Base-by-base conservation (phyloP, 2,113 vertebrate genomes). In the Carassius auratus region DNA sequence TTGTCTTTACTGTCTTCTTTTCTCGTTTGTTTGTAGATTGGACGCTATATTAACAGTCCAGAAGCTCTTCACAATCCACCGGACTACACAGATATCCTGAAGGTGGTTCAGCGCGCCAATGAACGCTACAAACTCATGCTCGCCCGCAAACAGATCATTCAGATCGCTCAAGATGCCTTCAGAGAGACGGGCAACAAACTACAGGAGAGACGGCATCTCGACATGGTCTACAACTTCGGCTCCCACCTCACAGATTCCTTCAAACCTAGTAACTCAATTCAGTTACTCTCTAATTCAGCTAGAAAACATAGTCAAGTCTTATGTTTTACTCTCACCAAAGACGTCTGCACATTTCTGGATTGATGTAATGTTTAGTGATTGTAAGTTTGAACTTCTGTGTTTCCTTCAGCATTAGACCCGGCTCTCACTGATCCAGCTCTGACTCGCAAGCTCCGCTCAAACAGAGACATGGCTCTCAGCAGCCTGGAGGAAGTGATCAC, bases 221-320 rank as follows among this genome's bases (percentile, higher is more conserved):
- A 98, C 88, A 93, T 97, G 88, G 93, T 97, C 55, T 98, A 96
- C 89, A 98, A 98, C 92, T 99, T 98, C 0, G 97, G 97, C 2
- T 97, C 95, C 0, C 95, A 96, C 55, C 95, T 98, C 21, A 98
- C 97, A 0, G 97, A 98, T 57, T 0, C 79, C 50, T 99, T 97
- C 64, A 95, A 92, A 52, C 92, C 93, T 23, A 90, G 97, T 97
- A 90, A 89, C 42, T 76, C 10, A 38, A 21, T 36, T 85, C 68
- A 26, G n/a, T 69, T 52, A 8, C 45, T 48, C 26, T 69, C 23
- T 0, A n/a, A 4, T 52, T 79, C 10, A 48, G 78, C 13, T 36
- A n/a, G 50, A n/a, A n/a, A n/a, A n/a, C n/a, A n/a, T n/a, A n/a
- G 42, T 10, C 8, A 38, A 38, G 17, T n/a, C 14, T 15, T 12